Conservation (phyloP, 2,797 vertebrate species). For the Vireo griseus region DNA sequence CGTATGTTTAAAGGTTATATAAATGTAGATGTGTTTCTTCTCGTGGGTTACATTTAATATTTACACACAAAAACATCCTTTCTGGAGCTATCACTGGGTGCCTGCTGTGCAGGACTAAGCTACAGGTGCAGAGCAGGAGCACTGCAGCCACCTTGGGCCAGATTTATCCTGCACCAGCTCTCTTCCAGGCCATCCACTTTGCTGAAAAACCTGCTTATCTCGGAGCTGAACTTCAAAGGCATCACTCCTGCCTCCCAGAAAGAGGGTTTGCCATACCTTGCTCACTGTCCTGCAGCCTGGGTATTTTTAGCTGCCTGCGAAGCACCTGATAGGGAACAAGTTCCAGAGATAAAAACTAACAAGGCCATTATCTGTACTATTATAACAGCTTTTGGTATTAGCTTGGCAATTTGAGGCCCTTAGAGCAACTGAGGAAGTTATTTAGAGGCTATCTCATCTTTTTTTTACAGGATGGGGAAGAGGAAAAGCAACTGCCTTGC, state of each 20-base stretch:
- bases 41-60: neutral
- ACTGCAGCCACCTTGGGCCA: neutral
- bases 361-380: neutral
- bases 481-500: fast-evolving
- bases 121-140: neutral
- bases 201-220: neutral
- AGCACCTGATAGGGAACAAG: neutral
- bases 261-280: neutral
- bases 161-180: neutral
- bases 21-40: neutral
- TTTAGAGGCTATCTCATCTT: neutral
- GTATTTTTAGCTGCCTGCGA: slow-evolving; percentile 4
- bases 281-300: fast-evolving
- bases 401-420: neutral
- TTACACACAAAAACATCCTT: neutral
- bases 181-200: neutral
- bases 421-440: neutral
- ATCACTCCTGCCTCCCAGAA: neutral
- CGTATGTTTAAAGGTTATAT: neutral
- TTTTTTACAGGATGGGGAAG: neutral
- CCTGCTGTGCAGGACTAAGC: neutral
- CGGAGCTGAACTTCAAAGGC: neutral
- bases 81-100: neutral
- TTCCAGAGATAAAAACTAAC: neutral
- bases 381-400: neutral